phyloP scores from a whole-genome alignment of 37 sponge, comb jelly and placozoan genomes.

The Axinella damicornis region DNA sequence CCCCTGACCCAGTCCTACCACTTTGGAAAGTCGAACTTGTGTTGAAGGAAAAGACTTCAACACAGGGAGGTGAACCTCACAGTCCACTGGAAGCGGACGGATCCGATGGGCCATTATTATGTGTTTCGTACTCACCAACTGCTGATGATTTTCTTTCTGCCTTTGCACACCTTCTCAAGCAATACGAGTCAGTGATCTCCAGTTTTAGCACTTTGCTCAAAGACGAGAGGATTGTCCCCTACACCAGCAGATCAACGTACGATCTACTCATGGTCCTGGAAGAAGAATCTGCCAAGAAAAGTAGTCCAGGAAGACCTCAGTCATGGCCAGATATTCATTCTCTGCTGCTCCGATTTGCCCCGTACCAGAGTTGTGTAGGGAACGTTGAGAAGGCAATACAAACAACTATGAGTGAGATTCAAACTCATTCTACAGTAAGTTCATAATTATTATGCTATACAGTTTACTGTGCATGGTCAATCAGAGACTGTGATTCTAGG shows the following conservation, averaged over 20 bases:
- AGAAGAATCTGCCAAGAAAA: slow-evolving; percentile 23
- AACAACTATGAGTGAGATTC: slow-evolving; percentile 13
- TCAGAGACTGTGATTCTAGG: too few species aligned
- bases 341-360: slow-evolving; percentile 23
- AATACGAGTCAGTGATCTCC: slow-evolving; percentile 32
- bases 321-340: slow-evolving; percentile 10
- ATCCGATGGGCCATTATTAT: not conserved
- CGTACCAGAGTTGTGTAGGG: slow-evolving; percentile 7
- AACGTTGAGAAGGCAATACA: not conserved
- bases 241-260: slow-evolving; percentile 35
- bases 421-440: slow-evolving; percentile 25
- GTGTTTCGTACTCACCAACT: slow-evolving; percentile 39
- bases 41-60: not conserved
- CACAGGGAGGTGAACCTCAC: not conserved
- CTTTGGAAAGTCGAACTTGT: slow-evolving; percentile 19
- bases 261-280: slow-evolving; percentile 55
- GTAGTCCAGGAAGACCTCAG: not conserved
- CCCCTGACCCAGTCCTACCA: slow-evolving; percentile 4
- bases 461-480: too few species aligned
- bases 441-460: too few species aligned
- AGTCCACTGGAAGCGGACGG: not conserved
- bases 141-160: slow-evolving; percentile 26
- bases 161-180: slow-evolving; percentile 13
- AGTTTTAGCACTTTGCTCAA: slow-evolving; percentile 37
- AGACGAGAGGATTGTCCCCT: slow-evolving; percentile 36